phyloP scores from a whole-genome alignment of 2,113 vertebrate species.

The Ictidomys tridecemlineatus region DNA sequence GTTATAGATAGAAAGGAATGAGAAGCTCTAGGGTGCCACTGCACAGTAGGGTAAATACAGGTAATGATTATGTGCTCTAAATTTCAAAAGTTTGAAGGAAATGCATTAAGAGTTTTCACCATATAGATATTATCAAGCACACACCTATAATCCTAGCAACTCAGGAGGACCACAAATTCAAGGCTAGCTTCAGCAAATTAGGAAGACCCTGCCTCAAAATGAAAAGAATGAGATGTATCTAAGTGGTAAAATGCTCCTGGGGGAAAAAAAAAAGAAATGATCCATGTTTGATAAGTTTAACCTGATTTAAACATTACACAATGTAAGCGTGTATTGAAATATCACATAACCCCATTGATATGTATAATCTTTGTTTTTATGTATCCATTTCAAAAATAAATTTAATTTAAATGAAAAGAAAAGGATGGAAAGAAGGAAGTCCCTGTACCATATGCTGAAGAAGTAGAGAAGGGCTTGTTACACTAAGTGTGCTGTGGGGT shows the following conservation, averaged over 20 bases:
- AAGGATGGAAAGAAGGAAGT: background rate
- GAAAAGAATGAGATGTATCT: no score
- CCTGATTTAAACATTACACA: background rate
- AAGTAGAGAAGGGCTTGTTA: background rate
- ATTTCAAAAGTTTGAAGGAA: no score
- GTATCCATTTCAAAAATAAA: background rate
- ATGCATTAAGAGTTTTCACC: background rate
- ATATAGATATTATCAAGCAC: background rate
- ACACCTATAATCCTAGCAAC: no score
- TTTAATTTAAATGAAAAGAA: background rate
- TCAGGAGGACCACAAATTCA: no score
- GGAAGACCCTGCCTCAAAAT: no score
- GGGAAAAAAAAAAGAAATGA: background rate
- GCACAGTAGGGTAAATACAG: background rate
- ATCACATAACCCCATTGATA: background rate
- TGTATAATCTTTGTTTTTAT: background rate
- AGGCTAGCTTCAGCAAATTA: no score
- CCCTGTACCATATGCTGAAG: accelerated
- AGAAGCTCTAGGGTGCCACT: background rate
- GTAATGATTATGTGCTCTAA: background rate
- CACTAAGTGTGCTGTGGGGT: accelerated
- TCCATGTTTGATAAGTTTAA: background rate
- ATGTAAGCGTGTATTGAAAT: background rate
- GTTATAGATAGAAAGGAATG: background rate
- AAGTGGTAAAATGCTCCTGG: no score